A percentile compares a stretch with the other conserved stretches of the same genome.
Evolutionary conservation across 2,888 invertebrate species (phyloP).

Genomic region (Candidula unifasciata): DNA sequence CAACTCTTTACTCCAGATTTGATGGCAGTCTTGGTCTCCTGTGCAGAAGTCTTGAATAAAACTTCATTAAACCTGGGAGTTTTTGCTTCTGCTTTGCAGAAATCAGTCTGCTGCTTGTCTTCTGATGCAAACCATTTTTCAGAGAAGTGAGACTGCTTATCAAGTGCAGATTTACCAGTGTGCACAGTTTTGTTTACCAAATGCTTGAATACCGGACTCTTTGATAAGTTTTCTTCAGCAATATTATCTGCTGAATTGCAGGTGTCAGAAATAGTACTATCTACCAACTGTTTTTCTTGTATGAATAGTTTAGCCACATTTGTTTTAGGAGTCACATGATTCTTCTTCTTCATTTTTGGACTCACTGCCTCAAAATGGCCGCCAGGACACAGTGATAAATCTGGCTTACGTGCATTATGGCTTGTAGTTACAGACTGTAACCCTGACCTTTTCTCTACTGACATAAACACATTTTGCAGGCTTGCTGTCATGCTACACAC

Average conservation of each 20-base stretch:
- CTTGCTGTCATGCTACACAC: background rate
- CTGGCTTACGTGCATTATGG: background rate
- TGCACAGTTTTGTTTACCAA: background rate
- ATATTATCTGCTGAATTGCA: background rate
- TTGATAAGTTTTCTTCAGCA: background rate
- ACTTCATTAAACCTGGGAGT: background rate
- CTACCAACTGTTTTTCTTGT: background rate
- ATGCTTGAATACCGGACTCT: conserved; percentile 5
- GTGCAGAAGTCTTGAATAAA: background rate
- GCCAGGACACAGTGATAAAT: background rate
- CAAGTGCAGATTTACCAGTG: background rate
- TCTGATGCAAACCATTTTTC: background rate
- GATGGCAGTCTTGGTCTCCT: background rate
- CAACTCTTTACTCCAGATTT: no score
- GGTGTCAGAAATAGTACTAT: no score
- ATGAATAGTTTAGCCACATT: background rate
- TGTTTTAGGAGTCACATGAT: background rate
- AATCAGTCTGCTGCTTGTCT: background rate
- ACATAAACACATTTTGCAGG: background rate
- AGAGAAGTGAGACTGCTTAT: background rate
- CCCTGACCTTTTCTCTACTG: background rate
- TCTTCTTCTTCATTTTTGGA: background rate
- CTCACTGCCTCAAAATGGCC: background rate
- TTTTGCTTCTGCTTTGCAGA: background rate
- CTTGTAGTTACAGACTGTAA: background rate